phyloP scores from a whole-genome alignment of 2,888 invertebrate genomes.

The Pristionchus arcanus region DNA sequence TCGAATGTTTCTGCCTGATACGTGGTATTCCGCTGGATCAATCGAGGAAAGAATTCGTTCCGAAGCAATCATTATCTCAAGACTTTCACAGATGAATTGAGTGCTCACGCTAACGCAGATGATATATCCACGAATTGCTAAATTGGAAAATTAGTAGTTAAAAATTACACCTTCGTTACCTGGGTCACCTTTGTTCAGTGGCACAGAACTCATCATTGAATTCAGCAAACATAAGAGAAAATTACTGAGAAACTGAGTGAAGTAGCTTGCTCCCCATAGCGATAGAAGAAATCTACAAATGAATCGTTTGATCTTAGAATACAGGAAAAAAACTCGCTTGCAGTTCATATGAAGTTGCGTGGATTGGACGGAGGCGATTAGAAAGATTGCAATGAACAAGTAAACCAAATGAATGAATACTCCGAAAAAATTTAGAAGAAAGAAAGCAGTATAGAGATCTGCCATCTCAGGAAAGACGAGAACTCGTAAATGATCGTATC shows the following conservation, averaged over 20 bases:
- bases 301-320: neutral
- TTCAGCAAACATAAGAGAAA: neutral
- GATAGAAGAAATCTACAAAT: neutral
- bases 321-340: neutral
- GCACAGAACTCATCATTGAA: neutral
- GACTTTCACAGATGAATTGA: neutral
- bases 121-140: neutral
- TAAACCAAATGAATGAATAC: neutral
- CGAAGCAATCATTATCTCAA: neutral
- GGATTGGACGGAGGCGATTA: neutral
- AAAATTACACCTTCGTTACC: neutral
- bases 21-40: neutral
- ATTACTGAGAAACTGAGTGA: neutral
- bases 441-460: neutral
- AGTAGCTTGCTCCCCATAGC: neutral
- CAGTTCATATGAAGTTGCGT: slow-evolving; percentile 7
- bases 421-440: neutral
- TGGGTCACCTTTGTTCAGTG: neutral
- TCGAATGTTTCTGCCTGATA: neutral
- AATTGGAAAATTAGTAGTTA: neutral
- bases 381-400: neutral
- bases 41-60: neutral
- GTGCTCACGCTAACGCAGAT: neutral
- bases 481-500: neutral
- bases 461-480: neutral